phyloP scores from a whole-genome alignment of 2,797 vertebrate genomes.

The Antennarius maculatus region DNA sequence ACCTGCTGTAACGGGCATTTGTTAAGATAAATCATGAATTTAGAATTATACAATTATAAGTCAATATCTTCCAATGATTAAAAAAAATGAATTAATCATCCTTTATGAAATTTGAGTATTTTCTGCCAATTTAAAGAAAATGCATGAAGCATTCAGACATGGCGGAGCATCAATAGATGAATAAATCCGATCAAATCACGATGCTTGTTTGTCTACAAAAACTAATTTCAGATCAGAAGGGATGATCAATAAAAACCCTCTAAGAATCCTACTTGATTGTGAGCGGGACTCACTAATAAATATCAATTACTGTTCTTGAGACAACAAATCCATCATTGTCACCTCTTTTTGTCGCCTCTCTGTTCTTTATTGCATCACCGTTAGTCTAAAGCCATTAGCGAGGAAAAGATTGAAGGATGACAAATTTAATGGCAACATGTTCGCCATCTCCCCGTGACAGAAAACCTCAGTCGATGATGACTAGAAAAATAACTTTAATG shows the following conservation, averaged over 20 bases:
- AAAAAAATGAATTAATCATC: neutral
- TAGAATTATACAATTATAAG: neutral
- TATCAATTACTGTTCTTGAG: neutral
- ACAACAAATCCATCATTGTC: neutral
- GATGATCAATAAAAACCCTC: neutral
- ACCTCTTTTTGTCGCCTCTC: neutral
- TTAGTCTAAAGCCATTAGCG: neutral
- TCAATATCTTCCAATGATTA: neutral
- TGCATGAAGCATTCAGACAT: neutral
- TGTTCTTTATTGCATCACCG: neutral
- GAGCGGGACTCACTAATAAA: neutral
- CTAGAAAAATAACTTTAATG: conserved; percentile 2
- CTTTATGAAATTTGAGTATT: neutral
- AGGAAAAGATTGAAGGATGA: conserved; percentile 6
- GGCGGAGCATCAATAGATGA: neutral
- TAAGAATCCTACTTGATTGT: neutral
- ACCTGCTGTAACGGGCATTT: no score
- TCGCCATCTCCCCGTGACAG: conserved; percentile 10
- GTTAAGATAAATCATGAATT: no score
- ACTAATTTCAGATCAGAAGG: neutral
- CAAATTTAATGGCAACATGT: conserved; percentile 15
- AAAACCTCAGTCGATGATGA: conserved; percentile 1
- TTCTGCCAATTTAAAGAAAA: neutral
- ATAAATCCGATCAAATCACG: neutral
- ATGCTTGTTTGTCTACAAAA: neutral